These are phyloP conservation scores for Hestina assimilis DNA, from an alignment of 1,140 invertebrate genomes.

Conservation along the genomic window DNA sequence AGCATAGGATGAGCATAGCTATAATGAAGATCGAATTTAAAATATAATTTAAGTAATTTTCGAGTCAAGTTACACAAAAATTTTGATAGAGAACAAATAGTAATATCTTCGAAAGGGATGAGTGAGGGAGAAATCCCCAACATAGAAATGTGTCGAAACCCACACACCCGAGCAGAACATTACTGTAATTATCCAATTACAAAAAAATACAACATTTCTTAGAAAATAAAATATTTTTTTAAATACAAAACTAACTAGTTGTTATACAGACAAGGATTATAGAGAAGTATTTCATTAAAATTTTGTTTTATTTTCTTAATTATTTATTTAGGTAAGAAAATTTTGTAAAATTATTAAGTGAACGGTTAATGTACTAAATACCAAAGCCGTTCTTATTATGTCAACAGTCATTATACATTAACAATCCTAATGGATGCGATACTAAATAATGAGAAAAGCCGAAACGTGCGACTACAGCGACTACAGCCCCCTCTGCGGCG, in stretches of 20 bases:
- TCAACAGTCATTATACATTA: slow-evolving; percentile 25
- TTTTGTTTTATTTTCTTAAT: too few relatives aligned
- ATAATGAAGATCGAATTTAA: too few relatives aligned
- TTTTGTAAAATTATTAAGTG: too few relatives aligned
- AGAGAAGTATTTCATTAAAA: too few relatives aligned
- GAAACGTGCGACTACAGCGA: slow-evolving; percentile 39
- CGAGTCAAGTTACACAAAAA: slow-evolving; percentile 20
- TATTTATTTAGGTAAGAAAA: too few relatives aligned
- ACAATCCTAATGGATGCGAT: slow-evolving; percentile 30
- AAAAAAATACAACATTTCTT: too few relatives aligned
- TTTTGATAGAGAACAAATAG: slow-evolving; percentile 30
- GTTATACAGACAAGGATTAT: too few relatives aligned
- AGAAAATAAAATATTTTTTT: too few relatives aligned
- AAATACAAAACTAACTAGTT: too few relatives aligned
- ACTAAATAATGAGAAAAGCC: slow-evolving; percentile 56
- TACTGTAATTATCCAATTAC: slow-evolving; percentile 72
- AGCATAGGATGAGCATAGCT: too few relatives aligned
- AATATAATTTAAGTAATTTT: not conserved
- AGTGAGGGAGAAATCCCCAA: slow-evolving; percentile 28
- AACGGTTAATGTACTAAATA: not conserved
- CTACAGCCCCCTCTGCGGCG: slow-evolving; percentile 43
- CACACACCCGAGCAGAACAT: slow-evolving; percentile 59
- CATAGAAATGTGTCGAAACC: slow-evolving; percentile 56
- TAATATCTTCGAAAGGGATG: slow-evolving; percentile 43
- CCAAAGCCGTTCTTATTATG: not conserved